Base-by-base conservation (phyloP, 1,140 invertebrate species). In the Drosophila saltans region DNA sequence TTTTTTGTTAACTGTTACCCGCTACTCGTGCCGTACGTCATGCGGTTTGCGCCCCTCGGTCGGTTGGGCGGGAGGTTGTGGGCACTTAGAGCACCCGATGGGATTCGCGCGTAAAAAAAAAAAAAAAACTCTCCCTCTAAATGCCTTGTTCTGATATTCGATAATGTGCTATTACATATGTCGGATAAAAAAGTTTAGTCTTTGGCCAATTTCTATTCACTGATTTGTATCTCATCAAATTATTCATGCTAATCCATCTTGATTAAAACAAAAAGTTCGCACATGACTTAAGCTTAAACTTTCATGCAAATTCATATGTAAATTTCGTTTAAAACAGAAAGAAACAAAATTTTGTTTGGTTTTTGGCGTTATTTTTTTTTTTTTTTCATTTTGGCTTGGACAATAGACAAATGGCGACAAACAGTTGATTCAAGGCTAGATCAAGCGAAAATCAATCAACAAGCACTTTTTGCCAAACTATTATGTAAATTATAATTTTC, bases 381-480 rank as follows among this genome's bases (percentile, higher is more conserved):
- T 2, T 24, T 58, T 39, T 40, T 26, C 45, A 8, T 10, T 52
- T 36, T 40, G 57, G 57, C 16, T 39, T 39, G 21, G 30, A 59
- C 57, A 59, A 39, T 24, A 59, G 57, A 59, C 11, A 39, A 52
- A 39, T 33, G 57, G 57, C 57, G 57, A 59, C 57, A 59, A 59
- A 59, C 36, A 16, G 16, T 8, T 39, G 57, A 16, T 39, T 59
- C 33, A 39, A 39, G 57, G 33, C n/a, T 59, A 24, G 21, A 21
- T 39, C 16, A 59, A 59, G 8, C 57, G 33, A 36, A 59, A 59
- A 59, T 59, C 57, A 59, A 59, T 59, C 57, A 40, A 52, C 21
- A 52, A 52, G 21, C 45, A 52, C 45, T 52, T 52, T 52, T 52
- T 52, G 16, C 33, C 33, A 40, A 40, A 59, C 33, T 36, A 24